A percentile compares a stretch with the other conserved stretches of the same genome.
Conservation (phyloP, 2,797 vertebrate species). For the Podargus strigoides region DNA sequence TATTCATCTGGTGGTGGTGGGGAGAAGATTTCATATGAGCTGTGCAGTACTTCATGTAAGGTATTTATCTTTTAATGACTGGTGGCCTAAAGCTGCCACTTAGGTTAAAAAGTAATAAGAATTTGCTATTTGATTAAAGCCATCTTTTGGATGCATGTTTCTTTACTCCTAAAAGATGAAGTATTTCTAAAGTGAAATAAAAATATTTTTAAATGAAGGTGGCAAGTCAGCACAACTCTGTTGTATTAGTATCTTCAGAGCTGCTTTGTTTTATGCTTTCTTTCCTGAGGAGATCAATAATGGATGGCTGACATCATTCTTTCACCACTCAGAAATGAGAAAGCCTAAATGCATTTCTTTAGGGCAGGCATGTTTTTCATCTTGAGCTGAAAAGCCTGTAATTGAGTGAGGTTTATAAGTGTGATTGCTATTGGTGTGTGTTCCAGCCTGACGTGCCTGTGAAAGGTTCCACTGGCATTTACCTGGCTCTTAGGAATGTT, state of each 20-base stretch:
- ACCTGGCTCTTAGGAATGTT: conserved; percentile 44
- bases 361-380: conserved; percentile 63
- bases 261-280: conserved; percentile 26
- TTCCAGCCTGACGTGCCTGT: conserved; percentile 5
- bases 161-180: neutral
- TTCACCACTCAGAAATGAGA: conserved; percentile 57
- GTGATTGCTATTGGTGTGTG: conserved; percentile 53
- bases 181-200: neutral
- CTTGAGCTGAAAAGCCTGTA: conserved; percentile 58
- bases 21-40: neutral
- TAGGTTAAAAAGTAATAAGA: neutral
- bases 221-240: neutral
- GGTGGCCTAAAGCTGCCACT: neutral
- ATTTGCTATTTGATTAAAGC: neutral
- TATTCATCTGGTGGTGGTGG: neutral
- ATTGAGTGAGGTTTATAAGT: conserved; percentile 65
- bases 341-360: conserved; percentile 59
- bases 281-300: conserved; percentile 65
- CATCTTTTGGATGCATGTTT: neutral
- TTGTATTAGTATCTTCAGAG: neutral
- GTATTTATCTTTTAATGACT: neutral
- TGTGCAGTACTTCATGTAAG: neutral
- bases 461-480: conserved; percentile 65
- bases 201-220: neutral
- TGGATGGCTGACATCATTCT: conserved; percentile 42